These are phyloP conservation scores for Prochilodus magdalenae DNA, from an alignment of 2,113 vertebrate genomes.

Conservation along the genomic window DNA sequence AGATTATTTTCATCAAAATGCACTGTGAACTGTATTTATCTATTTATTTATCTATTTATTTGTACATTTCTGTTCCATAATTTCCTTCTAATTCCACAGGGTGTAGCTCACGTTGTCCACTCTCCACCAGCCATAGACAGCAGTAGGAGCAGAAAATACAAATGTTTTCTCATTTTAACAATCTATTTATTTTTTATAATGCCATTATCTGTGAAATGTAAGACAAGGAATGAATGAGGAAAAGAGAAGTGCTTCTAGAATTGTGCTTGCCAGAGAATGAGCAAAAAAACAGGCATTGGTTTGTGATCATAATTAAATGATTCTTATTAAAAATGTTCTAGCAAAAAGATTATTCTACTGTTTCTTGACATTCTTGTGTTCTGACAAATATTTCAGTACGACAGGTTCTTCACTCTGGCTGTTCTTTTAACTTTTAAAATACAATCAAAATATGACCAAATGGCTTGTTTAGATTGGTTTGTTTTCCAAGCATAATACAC, in stretches of 20 bases:
- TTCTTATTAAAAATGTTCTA: constrained; percentile 49
- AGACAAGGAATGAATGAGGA: neutral
- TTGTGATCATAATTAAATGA: constrained; percentile 35
- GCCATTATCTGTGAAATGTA: neutral
- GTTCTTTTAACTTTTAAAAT: too few relatives aligned
- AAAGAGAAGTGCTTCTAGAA: neutral
- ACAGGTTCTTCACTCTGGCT: too few relatives aligned
- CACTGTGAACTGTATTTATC: constrained; percentile 58
- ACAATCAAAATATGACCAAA: too few relatives aligned
- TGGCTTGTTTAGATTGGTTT: too few relatives aligned
- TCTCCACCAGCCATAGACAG: neutral
- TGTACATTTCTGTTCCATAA: constrained; percentile 26
- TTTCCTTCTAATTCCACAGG: neutral
- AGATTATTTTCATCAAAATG: constrained; percentile 45
- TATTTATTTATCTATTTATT: constrained; percentile 22
- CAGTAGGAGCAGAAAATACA: neutral
- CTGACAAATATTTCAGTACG: neutral
- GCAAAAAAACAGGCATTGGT: neutral
- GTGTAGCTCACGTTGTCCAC: constrained; percentile 38
- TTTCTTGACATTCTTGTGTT: neutral
- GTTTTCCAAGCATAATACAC: too few relatives aligned
- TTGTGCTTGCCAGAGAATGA: neutral
- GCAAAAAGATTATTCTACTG: neutral
- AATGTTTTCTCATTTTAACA: constrained; percentile 4
- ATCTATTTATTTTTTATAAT: constrained; percentile 43